Percentiles rank a stretch among this genome's conserved stretches.
Conservation (phyloP, 2,888 invertebrate species). For the Oligia latruncula region DNA sequence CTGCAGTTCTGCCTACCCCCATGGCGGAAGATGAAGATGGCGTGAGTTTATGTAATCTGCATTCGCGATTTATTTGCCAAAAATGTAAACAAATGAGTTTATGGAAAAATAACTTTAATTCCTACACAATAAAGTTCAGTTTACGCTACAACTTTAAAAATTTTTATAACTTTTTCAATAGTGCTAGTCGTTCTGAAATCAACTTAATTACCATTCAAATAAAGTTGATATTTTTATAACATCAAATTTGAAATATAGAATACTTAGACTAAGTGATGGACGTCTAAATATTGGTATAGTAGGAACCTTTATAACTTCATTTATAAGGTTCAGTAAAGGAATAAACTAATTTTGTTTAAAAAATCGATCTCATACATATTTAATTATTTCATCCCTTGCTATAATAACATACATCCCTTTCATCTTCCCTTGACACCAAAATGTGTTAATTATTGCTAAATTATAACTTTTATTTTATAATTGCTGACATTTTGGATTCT, state of each 20-base stretch:
- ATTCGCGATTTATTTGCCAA: too few relatives aligned
- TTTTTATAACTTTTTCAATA: too few relatives aligned
- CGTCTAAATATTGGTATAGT: neutral
- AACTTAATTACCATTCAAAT: too few relatives aligned
- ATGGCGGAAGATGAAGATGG: neutral
- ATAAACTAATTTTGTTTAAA: neutral
- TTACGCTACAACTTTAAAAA: too few relatives aligned
- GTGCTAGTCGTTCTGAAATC: too few relatives aligned
- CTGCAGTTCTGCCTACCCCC: too few relatives aligned
- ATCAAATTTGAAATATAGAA: too few relatives aligned
- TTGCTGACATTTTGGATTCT: conserved; percentile 16
- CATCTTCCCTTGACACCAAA: conserved; percentile 40
- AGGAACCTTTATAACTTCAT: neutral
- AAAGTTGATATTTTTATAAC: too few relatives aligned
- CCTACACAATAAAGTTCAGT: too few relatives aligned
- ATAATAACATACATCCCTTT: conserved; percentile 54
- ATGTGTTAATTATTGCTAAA: conserved; percentile 62
- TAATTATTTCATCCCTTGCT: conserved; percentile 40
- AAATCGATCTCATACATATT: conserved; percentile 21
- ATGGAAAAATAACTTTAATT: too few relatives aligned
- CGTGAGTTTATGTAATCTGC: neutral
- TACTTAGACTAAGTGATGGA: too few relatives aligned
- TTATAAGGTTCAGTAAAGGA: neutral
- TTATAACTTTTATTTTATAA: conserved; percentile 51
- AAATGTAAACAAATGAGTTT: too few relatives aligned